phyloP scores from a whole-genome alignment of 1,140 invertebrate species.

The Heliothis virescens region DNA sequence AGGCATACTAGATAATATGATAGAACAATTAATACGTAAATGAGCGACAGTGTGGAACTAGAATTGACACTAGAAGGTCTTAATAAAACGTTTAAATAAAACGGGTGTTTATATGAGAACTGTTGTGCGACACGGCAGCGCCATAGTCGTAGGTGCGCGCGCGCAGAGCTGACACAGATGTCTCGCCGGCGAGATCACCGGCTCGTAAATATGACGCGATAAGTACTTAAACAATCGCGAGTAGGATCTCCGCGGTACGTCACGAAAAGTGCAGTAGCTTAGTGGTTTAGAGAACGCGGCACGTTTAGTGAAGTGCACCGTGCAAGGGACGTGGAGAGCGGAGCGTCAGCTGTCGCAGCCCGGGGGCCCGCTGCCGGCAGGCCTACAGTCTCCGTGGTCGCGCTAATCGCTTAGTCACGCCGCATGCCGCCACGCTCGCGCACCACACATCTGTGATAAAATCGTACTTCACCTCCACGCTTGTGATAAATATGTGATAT shows the following conservation, averaged over 20 bases:
- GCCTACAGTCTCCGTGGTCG: slow-evolving; percentile 56
- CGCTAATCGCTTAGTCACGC: slow-evolving; percentile 78
- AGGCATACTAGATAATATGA: neutral
- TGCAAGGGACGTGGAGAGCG: slow-evolving; percentile 56
- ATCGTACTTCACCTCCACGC: slow-evolving; percentile 52
- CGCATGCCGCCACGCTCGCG: slow-evolving; percentile 65
- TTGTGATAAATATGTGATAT: slow-evolving; percentile 73
- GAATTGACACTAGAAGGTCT: slow-evolving; percentile 21
- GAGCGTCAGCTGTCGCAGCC: slow-evolving; percentile 37
- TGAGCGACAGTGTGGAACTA: slow-evolving; percentile 8
- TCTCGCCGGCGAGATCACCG: slow-evolving; percentile 24
- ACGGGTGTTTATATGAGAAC: slow-evolving; percentile 20
- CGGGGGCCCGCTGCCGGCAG: slow-evolving; percentile 52
- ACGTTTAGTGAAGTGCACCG: slow-evolving; percentile 60
- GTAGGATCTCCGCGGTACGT: slow-evolving; percentile 21
- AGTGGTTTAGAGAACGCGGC: slow-evolving; percentile 27
- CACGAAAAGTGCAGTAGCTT: slow-evolving; percentile 24
- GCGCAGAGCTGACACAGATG: slow-evolving; percentile 24
- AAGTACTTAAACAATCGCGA: slow-evolving; percentile 15
- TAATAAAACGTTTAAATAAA: slow-evolving; percentile 29
- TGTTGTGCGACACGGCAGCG: slow-evolving; percentile 14
- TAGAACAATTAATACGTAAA: neutral
- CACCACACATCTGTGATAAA: slow-evolving; percentile 69
- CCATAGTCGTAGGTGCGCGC: slow-evolving; percentile 38
- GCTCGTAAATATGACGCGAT: slow-evolving; percentile 12